Conservation (phyloP, 2,113 vertebrate species). For the Trematocara stigmaticum region DNA sequence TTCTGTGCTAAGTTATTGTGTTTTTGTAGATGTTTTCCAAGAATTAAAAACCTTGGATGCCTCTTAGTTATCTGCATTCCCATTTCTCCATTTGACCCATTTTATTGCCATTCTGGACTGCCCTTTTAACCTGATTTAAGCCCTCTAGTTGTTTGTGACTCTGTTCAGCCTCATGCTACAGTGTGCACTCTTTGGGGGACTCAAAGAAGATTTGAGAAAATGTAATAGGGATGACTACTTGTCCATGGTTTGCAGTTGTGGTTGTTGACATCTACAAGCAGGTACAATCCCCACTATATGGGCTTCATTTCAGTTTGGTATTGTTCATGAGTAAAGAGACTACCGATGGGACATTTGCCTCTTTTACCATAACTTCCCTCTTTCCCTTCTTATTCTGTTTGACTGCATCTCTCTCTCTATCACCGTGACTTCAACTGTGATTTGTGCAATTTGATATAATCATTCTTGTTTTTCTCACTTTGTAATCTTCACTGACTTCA, state of each 20-base stretch:
- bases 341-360: slow-evolving; percentile 14
- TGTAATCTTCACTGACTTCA: neutral
- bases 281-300: neutral
- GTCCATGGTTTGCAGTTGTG: neutral
- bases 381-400: neutral
- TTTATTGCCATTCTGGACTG: neutral
- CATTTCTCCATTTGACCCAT: neutral
- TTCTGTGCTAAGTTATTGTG: neutral
- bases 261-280: neutral
- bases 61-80: neutral
- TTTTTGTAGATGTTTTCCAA: neutral
- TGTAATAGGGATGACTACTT: neutral
- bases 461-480: neutral
- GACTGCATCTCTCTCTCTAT: neutral
- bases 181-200: neutral
- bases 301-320: neutral
- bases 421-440: neutral
- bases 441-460: neutral
- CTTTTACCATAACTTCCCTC: neutral
- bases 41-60: neutral
- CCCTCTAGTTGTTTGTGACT: fast-evolving
- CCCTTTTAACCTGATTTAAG: neutral
- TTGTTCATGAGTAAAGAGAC: neutral
- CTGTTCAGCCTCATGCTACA: neutral
- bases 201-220: neutral